Base-by-base conservation (phyloP, 2,888 invertebrate genomes). In the Nomada fucata region DNA sequence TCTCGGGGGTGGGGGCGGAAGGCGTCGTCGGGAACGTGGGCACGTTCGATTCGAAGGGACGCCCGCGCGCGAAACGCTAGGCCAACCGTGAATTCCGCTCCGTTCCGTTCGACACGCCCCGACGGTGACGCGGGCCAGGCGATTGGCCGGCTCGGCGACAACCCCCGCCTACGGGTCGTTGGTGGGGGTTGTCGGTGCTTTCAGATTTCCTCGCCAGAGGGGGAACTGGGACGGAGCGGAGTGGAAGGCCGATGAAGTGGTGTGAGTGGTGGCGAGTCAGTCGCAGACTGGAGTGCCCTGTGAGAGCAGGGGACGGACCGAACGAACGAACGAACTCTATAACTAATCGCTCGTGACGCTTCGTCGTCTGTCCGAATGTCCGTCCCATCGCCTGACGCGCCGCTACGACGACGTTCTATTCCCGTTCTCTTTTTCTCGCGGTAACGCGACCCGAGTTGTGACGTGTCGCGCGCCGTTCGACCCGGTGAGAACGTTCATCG, bases 141-240 rank as follows among this genome's bases (percentile, higher is more conserved):
- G 72, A 94, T 95, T 95, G 95, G 95, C 47, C 61, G 89, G 72
- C 64, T 23, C 42, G 18, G 36, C 44, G 18, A 1, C 29, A 50
- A 59, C 85, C 88, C 85, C 94, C 94, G 93, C 95, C 95, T 1
- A 57, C 92, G 87, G 91, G 89, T 89, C 89, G 26, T 76, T 89
- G 91, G 94, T 94, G 92, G 95, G 94, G 86, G 89, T 11, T 64
- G 9, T 91, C 61, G 72, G 94, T 95, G 93, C 94, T 92, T 94
- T 94, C 94, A 94, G 94, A 94, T 94, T 94, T 87, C 94, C 94
- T 93, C 93, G 89, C 94, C 92, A 93, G 94, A 93, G 92, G 94
- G 93, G 88, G 88, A 88, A 84, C 82, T 76, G 88, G 83, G 89
- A 89, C 86, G 94, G 91, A 85, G 89, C 76, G 81, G 84, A 87